These are phyloP conservation scores for Litoditis marina DNA, from an alignment of 2,888 invertebrate species.

Conservation along the genomic window DNA sequence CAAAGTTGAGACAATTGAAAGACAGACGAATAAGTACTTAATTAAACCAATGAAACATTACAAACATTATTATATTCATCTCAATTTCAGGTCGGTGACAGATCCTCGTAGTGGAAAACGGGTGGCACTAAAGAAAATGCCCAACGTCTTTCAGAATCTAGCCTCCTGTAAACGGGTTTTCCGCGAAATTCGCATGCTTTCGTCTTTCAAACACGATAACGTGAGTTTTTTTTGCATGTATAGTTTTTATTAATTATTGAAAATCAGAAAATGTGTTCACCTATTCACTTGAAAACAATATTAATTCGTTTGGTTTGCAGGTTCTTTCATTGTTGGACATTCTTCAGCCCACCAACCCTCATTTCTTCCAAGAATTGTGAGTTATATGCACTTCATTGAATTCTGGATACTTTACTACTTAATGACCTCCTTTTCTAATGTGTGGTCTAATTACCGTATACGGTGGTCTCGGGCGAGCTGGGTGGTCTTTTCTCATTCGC, in stretches of 20 bases:
- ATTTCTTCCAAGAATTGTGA: conserved; percentile 99
- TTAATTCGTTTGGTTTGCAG: conserved; percentile 74
- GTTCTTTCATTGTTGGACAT: conserved; percentile 96
- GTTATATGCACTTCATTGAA: too few relatives aligned
- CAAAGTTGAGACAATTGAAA: too few relatives aligned
- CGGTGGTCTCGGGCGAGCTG: too few relatives aligned
- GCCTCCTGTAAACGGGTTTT: conserved; percentile 98
- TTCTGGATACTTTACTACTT: too few relatives aligned
- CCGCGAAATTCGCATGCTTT: conserved; percentile 96
- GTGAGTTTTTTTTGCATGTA: conserved; percentile 70
- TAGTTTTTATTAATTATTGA: neutral
- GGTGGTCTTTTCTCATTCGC: too few relatives aligned
- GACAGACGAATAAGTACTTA: too few relatives aligned
- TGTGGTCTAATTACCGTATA: too few relatives aligned
- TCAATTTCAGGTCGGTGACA: conserved; percentile 85
- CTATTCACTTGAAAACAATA: too few relatives aligned
- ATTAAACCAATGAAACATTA: too few relatives aligned
- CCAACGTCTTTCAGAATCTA: conserved; percentile 98
- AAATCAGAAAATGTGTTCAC: too few relatives aligned
- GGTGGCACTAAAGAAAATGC: conserved; percentile 98
- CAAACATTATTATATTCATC: too few relatives aligned
- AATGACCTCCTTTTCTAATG: too few relatives aligned
- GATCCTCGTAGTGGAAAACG: conserved; percentile 96
- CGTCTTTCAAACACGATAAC: conserved; percentile 99
- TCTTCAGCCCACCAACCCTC: conserved; percentile 94